Evolutionary conservation across 2,888 invertebrate species (phyloP).

Genomic region (Caenorhabditis drosophilae): DNA sequence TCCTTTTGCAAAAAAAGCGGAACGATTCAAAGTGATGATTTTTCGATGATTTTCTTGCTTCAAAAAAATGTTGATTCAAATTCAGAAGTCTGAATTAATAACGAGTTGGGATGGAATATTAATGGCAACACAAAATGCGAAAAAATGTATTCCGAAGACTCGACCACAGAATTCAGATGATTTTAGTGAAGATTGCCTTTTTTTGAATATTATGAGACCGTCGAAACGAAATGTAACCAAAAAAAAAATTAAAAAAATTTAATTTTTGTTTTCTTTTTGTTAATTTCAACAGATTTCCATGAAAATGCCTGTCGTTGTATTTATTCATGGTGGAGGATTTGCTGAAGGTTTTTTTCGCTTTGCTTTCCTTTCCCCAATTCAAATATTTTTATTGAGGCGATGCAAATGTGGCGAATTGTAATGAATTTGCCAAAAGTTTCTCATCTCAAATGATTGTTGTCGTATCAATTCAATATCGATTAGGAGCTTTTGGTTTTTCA

Average conservation of each 20-base stretch:
- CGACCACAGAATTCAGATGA: constrained; percentile 13
- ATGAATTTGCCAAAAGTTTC: constrained; percentile 21
- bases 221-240: constrained; percentile 11
- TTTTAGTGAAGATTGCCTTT: constrained; percentile 34
- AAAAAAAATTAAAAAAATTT: too few species aligned
- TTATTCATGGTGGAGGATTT: constrained; percentile 34
- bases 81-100: constrained; percentile 10
- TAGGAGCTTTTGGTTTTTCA: constrained; percentile 19
- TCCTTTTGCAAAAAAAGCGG: constrained; percentile 24
- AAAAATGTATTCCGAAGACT: constrained; percentile 13
- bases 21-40: constrained; percentile 15
- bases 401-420: too few species aligned
- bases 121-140: constrained; percentile 7
- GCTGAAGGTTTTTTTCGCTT: constrained; percentile 19
- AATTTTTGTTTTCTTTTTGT: too few species aligned
- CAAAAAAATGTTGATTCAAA: background rate
- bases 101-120: constrained; percentile 9
- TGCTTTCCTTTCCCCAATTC: too few species aligned
- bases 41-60: background rate
- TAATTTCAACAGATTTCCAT: background rate
- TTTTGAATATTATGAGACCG: constrained; percentile 27
- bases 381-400: too few species aligned
- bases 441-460: constrained; percentile 12
- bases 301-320: constrained; percentile 18
- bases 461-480: constrained; percentile 26